These are phyloP conservation scores for Sebastes kiyomatsui DNA, from an alignment of 2,797 vertebrate species.

Conservation along the genomic window DNA sequence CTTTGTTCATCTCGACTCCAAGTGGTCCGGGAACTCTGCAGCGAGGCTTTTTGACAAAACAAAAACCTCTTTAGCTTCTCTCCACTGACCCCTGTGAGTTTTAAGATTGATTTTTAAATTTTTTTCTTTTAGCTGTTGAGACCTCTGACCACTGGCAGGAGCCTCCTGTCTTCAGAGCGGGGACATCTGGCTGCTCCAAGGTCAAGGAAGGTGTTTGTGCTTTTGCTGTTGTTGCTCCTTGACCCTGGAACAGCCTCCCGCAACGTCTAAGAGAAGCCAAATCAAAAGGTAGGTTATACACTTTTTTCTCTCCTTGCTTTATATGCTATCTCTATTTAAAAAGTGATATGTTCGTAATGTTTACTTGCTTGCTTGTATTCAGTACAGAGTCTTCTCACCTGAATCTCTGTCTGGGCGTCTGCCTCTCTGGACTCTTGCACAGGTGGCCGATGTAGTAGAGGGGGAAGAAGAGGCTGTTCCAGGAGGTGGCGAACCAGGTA, in stretches of 20 bases:
- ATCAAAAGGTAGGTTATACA: not conserved
- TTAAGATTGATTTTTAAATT: not conserved
- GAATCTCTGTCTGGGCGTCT: conserved; percentile 91
- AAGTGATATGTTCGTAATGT: not conserved
- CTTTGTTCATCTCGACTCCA: not conserved
- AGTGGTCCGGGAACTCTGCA: not conserved
- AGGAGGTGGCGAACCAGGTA: conserved; percentile 96
- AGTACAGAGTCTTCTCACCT: conserved; percentile 81
- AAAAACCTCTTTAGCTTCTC: not conserved
- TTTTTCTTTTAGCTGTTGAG: not conserved
- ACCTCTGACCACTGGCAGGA: not conserved
- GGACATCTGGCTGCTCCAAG: not conserved
- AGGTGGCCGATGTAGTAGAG: conserved; percentile 93
- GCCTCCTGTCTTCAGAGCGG: not conserved
- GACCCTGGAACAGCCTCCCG: not conserved
- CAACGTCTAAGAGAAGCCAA: not conserved
- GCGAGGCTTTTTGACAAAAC: not conserved
- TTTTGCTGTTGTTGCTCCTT: not conserved
- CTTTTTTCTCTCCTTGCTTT: not conserved
- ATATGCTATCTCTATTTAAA: not conserved
- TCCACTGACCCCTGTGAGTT: not conserved
- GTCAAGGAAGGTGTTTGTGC: not conserved
- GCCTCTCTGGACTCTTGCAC: conserved; percentile 92
- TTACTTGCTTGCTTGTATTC: not conserved
- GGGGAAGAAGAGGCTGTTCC: conserved; percentile 97